Evolutionary conservation across 2,797 vertebrate species (phyloP).

Genomic region (Ctenosaura bakeri): DNA sequence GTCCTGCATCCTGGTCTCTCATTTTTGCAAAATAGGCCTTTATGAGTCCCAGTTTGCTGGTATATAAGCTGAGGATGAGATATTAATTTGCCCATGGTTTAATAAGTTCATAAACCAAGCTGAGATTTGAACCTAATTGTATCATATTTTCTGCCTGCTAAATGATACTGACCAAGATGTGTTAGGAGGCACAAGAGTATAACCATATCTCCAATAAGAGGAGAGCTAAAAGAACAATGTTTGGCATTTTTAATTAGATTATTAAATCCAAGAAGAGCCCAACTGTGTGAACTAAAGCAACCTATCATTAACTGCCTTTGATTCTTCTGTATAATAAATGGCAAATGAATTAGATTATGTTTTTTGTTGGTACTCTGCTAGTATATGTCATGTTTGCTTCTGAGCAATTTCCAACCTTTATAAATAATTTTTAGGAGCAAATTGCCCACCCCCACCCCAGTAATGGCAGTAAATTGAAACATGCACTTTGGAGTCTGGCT

Average conservation of each 20-base stretch:
- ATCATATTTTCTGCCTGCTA: neutral
- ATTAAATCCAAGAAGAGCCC: conserved; percentile 57
- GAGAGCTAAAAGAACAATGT: conserved; percentile 20
- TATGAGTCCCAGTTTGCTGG: neutral
- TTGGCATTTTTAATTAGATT: conserved; percentile 36
- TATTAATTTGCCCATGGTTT: neutral
- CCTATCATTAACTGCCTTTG: conserved; percentile 61
- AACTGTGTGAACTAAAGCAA: conserved; percentile 53
- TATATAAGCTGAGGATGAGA: neutral
- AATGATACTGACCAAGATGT: neutral
- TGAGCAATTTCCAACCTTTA: conserved; percentile 41
- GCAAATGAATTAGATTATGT: neutral
- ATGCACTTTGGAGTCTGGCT: conserved; percentile 70
- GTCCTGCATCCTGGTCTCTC: neutral
- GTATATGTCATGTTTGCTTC: neutral
- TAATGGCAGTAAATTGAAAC: conserved; percentile 65
- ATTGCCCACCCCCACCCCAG: conserved; percentile 51
- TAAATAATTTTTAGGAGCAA: conserved; percentile 64
- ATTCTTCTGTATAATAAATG: conserved; percentile 30
- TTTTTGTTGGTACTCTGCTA: conserved; percentile 33
- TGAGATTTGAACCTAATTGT: conserved; percentile 2
- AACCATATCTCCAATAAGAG: neutral
- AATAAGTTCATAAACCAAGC: neutral
- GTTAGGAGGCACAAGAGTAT: neutral
- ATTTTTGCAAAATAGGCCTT: neutral